Evolutionary conservation across 1,140 invertebrate species (phyloP).

Genomic region (Pygmarrhopalites habei): DNA sequence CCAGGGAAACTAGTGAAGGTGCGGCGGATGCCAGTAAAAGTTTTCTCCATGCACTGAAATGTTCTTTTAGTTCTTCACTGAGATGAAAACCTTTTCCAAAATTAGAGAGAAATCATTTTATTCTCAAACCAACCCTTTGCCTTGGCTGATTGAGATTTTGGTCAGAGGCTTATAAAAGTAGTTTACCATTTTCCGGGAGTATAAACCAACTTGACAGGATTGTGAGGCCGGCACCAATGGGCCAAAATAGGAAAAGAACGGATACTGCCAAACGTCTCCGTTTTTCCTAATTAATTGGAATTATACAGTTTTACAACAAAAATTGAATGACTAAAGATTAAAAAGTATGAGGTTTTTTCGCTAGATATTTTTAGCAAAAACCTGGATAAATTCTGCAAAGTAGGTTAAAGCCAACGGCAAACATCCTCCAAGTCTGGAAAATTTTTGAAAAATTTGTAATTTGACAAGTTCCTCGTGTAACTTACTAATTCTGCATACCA

Average conservation of each 20-base stretch:
- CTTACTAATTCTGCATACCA: background rate
- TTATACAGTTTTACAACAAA: too few species aligned
- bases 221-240: conserved; percentile 36
- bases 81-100: conserved; percentile 33
- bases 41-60: conserved; percentile 37
- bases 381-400: conserved; percentile 37
- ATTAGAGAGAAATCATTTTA: background rate
- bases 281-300: too few species aligned
- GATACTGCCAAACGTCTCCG: conserved; percentile 24
- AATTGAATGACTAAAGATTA: too few species aligned
- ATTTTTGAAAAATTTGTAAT: too few species aligned
- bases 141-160: too few species aligned
- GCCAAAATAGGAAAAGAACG: conserved; percentile 36
- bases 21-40: conserved; percentile 35
- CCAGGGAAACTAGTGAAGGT: conserved; percentile 29
- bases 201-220: conserved; percentile 37
- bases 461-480: background rate
- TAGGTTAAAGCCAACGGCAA: conserved; percentile 36
- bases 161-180: too few species aligned
- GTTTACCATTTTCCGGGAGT: conserved; percentile 36
- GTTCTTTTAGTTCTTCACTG: conserved; percentile 37
- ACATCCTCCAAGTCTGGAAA: conserved; percentile 34
- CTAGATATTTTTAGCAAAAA: too few species aligned
- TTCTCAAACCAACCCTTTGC: too few species aligned
- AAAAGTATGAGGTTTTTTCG: too few species aligned